Base-by-base conservation (phyloP, 2,797 vertebrate genomes). In the Carduelis carduelis region DNA sequence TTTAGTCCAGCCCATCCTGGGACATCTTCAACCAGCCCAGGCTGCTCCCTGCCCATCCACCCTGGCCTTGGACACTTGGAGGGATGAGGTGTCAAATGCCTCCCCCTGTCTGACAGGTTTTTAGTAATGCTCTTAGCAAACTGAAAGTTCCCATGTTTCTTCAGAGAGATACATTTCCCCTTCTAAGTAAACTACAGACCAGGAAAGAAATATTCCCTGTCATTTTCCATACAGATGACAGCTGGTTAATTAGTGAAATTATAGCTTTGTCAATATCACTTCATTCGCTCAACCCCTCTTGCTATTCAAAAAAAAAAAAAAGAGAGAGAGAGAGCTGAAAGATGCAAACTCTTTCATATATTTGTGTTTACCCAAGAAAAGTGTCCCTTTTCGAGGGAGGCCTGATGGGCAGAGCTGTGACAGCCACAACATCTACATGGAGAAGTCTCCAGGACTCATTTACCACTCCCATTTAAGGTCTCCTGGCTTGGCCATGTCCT, bases 211-310 rank as follows among this genome's bases (percentile, higher is more conserved):
- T 71, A 91, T 20, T 83, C 94, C 80, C 79, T 57, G 80, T 74
- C 95, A 92, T 66, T 91, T 83, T 39, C 76, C 68, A 56, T 22
- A 19, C 41, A 75, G 53, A 69, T 19, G 16, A 87, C 94, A 95
- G 91, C 79, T 95, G 89, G 89, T 72, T 95, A 91, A 95, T 95
- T 95, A 89, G 89, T 55, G 74, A 95, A 89, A 93, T 95, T 80
- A 95, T 2, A 94, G 88, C 81, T 96, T 75, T 84, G 87, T 90
- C 92, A 95, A 57, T 95, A 94, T 53, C 66, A 56, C 57, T 89
- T 80, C 91, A 53, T 68, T 75, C 71, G 12, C 52, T 87, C 85
- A 92, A 80, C 71, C 44, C 32, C 56, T 60, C 83, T 30, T 2
- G 10, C 80, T 34, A 56, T 52, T 80, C 24, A 70, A 80, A 79